phyloP scores from a whole-genome alignment of 1,140 invertebrate species.

The Cardiocondyla obscurior region DNA sequence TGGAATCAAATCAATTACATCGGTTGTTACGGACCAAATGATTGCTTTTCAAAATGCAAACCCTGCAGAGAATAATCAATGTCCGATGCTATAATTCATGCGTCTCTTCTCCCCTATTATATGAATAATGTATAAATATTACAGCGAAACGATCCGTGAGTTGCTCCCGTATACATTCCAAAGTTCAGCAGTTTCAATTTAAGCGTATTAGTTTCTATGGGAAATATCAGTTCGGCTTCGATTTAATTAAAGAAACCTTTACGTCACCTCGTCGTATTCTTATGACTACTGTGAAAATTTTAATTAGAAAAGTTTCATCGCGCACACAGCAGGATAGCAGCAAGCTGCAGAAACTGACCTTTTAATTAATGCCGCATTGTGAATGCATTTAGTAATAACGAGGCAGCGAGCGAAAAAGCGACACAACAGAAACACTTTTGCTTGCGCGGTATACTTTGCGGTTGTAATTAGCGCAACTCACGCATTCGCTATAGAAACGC shows the following conservation, averaged over 20 bases:
- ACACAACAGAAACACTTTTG: constrained; percentile 34
- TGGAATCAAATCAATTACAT: constrained; percentile 34
- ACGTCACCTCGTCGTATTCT: constrained; percentile 9
- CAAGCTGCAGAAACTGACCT: constrained; percentile 37
- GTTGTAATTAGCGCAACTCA: constrained; percentile 50
- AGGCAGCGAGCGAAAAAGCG: constrained; percentile 39
- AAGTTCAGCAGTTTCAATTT: constrained; percentile 10
- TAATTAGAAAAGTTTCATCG: constrained; percentile 49
- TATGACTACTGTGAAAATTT: constrained; percentile 48
- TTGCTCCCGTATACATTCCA: not conserved
- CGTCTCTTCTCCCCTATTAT: constrained; percentile 25
- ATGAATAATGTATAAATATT: constrained; percentile 43
- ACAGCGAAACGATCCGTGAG: not conserved
- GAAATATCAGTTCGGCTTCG: constrained; percentile 23
- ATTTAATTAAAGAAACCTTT: constrained; percentile 33
- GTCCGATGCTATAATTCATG: constrained; percentile 27
- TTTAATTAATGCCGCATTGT: constrained; percentile 53
- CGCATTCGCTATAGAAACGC: constrained; percentile 10
- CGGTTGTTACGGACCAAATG: constrained; percentile 34
- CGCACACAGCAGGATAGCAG: constrained; percentile 22
- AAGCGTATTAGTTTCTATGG: constrained; percentile 35
- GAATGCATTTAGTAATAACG: constrained; percentile 53
- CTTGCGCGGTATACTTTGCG: constrained; percentile 34
- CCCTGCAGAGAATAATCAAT: constrained; percentile 46
- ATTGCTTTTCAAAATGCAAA: constrained; percentile 28